These are phyloP conservation scores for Vulpes vulpes DNA, from an alignment of 2,113 vertebrate species.

Conservation along the genomic window DNA sequence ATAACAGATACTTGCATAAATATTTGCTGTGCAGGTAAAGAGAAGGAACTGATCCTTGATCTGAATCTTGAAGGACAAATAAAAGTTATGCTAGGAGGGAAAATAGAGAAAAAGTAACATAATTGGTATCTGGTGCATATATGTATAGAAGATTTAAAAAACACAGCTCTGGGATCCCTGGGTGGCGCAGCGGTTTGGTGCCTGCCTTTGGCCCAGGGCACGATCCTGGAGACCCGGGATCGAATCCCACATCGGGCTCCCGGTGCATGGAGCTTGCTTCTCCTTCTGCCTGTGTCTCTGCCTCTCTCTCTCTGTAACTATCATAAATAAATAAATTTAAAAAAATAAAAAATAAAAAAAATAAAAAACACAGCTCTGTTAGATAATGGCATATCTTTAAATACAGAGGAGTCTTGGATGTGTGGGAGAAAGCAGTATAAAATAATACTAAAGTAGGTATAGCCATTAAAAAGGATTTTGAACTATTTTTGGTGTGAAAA, in stretches of 20 bases:
- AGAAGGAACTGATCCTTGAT: slow-evolving; percentile 20
- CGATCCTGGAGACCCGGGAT: no score
- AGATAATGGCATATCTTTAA: slow-evolving; percentile 9
- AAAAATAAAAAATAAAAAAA: no score
- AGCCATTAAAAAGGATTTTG: slow-evolving; percentile 21
- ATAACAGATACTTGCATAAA: slow-evolving; percentile 1
- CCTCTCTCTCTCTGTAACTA: no score
- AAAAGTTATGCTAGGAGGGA: not conserved
- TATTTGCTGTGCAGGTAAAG: not conserved
- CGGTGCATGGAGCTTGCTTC: no score
- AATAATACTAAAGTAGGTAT: not conserved
- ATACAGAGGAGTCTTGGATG: not conserved
- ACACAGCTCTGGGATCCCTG: not conserved
- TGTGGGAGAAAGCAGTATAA: not conserved
- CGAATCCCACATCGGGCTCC: no score
- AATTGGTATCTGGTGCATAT: not conserved
- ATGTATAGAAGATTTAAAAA: not conserved
- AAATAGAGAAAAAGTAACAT: slow-evolving; percentile 13
- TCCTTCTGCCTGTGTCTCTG: no score
- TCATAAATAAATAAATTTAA: no score
- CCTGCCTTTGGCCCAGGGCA: no score
- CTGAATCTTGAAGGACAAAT: slow-evolving; percentile 5
- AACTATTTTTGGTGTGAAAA: not conserved
- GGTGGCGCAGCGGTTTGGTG: no score
- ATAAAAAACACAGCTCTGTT: not conserved